Percentiles rank a stretch among this genome's conserved stretches.
These are phyloP conservation scores for Eptatretus burgeri DNA, from an alignment of 2,113 vertebrate genomes.

Conservation along the genomic window DNA sequence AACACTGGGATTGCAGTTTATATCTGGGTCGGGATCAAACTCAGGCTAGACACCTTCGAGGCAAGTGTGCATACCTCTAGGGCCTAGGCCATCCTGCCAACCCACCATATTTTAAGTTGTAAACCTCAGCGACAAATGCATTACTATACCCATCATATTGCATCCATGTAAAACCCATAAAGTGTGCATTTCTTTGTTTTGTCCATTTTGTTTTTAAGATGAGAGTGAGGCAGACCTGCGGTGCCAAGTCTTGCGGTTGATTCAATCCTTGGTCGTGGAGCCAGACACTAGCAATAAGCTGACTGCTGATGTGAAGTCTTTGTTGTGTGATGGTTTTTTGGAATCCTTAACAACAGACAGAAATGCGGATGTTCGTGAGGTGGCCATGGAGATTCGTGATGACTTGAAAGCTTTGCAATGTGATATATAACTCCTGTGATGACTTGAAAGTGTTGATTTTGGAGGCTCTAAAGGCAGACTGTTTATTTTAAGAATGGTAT, in stretches of 20 bases:
- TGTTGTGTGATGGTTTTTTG: neutral
- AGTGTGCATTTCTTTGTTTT: neutral
- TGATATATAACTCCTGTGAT: neutral
- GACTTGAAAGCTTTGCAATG: neutral
- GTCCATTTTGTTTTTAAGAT: neutral
- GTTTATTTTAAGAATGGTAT: too few relatives aligned
- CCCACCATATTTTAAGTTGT: too few relatives aligned
- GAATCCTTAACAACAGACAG: neutral
- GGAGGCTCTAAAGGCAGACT: too few relatives aligned
- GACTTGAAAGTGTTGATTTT: too few relatives aligned
- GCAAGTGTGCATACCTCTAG: too few relatives aligned
- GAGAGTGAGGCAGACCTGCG: constrained; percentile 4
- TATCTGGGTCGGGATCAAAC: too few relatives aligned
- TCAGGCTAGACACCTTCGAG: too few relatives aligned
- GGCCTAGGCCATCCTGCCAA: too few relatives aligned
- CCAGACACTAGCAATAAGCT: neutral
- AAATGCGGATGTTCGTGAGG: neutral
- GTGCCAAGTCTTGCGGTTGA: neutral
- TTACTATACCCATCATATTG: too few relatives aligned
- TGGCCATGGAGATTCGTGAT: neutral
- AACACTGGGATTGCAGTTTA: too few relatives aligned
- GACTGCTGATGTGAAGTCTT: neutral
- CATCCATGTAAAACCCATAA: too few relatives aligned
- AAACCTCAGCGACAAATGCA: too few relatives aligned
- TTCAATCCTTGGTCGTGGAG: constrained; percentile 1